A percentile compares a stretch with the other conserved stretches of the same genome.
Evolutionary conservation across 2,113 vertebrate genomes (phyloP).

Genomic region (Siniperca knerii): DNA sequence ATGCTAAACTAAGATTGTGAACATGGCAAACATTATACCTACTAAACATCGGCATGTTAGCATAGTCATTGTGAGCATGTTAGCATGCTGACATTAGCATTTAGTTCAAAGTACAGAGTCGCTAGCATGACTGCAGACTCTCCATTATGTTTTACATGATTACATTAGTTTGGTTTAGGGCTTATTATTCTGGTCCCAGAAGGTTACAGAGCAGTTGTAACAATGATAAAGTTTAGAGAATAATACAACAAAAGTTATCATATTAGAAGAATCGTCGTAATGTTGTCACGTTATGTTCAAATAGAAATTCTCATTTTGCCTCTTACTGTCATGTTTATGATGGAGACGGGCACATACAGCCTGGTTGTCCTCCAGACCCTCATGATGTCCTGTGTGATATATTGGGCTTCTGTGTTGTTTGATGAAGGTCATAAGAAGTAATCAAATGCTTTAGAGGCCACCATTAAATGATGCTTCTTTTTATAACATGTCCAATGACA

Average conservation of each 20-base stretch:
- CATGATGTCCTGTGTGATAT: constrained; percentile 33
- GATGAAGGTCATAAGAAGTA: constrained; percentile 42
- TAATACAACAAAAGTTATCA: not conserved
- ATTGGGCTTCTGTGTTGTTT: constrained; percentile 20
- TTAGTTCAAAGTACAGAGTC: not conserved
- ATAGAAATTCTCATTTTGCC: not conserved
- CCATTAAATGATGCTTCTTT: constrained; percentile 50
- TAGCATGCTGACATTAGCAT: not conserved
- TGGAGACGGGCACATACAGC: not conserved
- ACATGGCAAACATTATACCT: not conserved
- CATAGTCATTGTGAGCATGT: no score
- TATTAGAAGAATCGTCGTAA: not conserved
- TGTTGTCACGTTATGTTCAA: not conserved
- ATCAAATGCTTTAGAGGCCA: constrained; percentile 64
- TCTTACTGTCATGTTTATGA: constrained; percentile 5
- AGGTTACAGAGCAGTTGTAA: not conserved
- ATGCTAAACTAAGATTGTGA: not conserved
- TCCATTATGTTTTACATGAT: not conserved
- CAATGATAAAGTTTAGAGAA: not conserved
- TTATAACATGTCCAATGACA: constrained; percentile 52
- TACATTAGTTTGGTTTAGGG: not conserved
- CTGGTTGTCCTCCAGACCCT: constrained; percentile 37
- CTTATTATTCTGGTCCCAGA: not conserved
- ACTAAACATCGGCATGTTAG: not conserved
- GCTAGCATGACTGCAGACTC: not conserved